phyloP scores from a whole-genome alignment of 1,140 invertebrate species.

The Laupala kohalensis region DNA sequence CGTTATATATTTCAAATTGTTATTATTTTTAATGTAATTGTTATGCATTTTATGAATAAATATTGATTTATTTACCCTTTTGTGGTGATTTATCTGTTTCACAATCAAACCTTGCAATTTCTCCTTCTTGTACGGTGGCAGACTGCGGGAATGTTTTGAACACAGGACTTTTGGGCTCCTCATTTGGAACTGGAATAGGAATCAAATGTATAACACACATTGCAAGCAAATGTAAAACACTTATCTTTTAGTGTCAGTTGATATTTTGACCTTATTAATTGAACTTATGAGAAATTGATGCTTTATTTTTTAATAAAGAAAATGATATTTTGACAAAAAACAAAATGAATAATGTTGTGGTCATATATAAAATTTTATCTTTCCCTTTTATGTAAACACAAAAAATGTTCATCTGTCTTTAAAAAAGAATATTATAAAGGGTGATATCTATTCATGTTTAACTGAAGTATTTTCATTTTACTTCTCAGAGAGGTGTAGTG shows the following conservation, averaged over 20 bases:
- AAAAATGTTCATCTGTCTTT: no score
- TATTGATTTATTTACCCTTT: slow-evolving; percentile 38
- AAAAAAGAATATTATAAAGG: no score
- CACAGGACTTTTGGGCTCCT: slow-evolving; percentile 66
- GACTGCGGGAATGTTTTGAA: slow-evolving; percentile 84
- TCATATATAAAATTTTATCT: no score
- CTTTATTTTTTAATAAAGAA: no score
- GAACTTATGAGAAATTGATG: neutral
- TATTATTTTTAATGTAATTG: no score
- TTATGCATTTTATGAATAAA: no score
- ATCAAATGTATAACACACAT: slow-evolving; percentile 12
- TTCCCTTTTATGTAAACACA: no score
- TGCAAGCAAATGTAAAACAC: neutral
- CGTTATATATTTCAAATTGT: neutral
- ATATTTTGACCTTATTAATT: neutral
- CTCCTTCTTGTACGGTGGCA: slow-evolving; percentile 66
- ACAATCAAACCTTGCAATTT: slow-evolving; percentile 65
- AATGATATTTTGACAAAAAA: no score
- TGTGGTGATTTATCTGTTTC: slow-evolving; percentile 56
- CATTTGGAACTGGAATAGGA: slow-evolving; percentile 76
- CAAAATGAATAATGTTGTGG: no score
- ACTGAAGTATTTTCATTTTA: no score
- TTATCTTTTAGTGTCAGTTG: neutral
- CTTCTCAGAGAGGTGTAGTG: no score
- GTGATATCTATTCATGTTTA: no score